Base-by-base conservation (phyloP, 2,113 vertebrate species). In the Athene cunicularia region DNA sequence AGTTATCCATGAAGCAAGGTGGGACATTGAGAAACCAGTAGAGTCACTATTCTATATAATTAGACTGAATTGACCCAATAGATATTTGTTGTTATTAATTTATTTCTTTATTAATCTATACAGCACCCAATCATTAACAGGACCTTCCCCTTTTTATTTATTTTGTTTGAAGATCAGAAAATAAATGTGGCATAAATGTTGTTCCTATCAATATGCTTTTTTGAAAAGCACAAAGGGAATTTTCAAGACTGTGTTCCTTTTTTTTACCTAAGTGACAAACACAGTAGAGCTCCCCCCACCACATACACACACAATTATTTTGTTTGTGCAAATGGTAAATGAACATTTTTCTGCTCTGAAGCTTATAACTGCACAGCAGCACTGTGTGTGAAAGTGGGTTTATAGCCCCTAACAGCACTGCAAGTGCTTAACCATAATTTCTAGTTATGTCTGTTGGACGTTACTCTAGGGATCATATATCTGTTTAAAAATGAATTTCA, bases 401-500 rank as follows among this genome's bases (percentile, higher is more conserved):
- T 95, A 63, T 71, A 62, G 37, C 86, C 58, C 50, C 19, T 80
- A 91, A 94, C 45, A 92, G 19, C 47, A 50, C 24, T 93, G 23
- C 86, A 93, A 97, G 28, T 91, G 23, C 60, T 95, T 86, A 96
- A 90, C 56, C 32, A 84, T 94, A 93, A 94, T 97, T 96, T 97
- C 84, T 89, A 94, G 83, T 92, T 30, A 95, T 93, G 75, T 91
- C 66, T 85, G 71, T 79, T 96, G 45, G 91, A 88, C 45, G 96
- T 79, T 72, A 81, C 72, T 88, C 92, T 71, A 50, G 85, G 83
- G 93, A 95, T 91, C 79, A 92, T 88, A 86, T 94, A 97, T 86
- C 84, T 97, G 79, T 98, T 97, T 98, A 98, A 97, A 98, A 98
- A 97, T 96, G 64, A 96, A 97, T 98, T 97, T 95, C 94, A 96